Conservation (phyloP, 2,888 invertebrate genomes). For the Melieria picta region DNA sequence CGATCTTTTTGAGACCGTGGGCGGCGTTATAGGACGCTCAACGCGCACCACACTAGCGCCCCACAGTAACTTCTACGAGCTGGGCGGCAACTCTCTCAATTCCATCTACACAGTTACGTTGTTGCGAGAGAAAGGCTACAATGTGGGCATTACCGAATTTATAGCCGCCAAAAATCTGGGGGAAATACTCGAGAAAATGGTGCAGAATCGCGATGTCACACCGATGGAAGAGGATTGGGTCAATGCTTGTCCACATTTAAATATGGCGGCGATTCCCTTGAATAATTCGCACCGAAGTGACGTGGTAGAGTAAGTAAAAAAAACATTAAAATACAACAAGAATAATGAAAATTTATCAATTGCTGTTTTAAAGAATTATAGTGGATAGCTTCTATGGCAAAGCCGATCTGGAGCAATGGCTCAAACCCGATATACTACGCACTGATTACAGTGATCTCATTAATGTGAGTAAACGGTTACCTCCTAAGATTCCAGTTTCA, state of each 20-base stretch:
- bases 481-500: background rate
- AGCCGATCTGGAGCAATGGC: slow-evolving; percentile 84
- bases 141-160: slow-evolving; percentile 85
- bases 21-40: slow-evolving; percentile 75
- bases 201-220: slow-evolving; percentile 51
- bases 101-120: slow-evolving; percentile 84
- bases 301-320: slow-evolving; percentile 76
- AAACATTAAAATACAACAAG: background rate
- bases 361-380: slow-evolving; percentile 73
- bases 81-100: slow-evolving; percentile 89
- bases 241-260: slow-evolving; percentile 57
- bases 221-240: slow-evolving; percentile 58
- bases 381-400: slow-evolving; percentile 86
- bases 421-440: slow-evolving; percentile 75
- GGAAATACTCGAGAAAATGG: slow-evolving; percentile 74
- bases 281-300: slow-evolving; percentile 71
- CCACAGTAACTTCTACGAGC: slow-evolving; percentile 81
- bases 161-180: slow-evolving; percentile 77
- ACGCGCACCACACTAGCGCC: slow-evolving; percentile 72
- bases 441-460: slow-evolving; percentile 78
- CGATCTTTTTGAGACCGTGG: slow-evolving; percentile 79
- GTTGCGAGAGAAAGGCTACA: slow-evolving; percentile 79
- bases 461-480: slow-evolving; percentile 56
- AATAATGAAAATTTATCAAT: background rate
- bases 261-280: slow-evolving; percentile 59